Conservation (phyloP, 2,888 invertebrate genomes). For the Cephus spinipes region DNA sequence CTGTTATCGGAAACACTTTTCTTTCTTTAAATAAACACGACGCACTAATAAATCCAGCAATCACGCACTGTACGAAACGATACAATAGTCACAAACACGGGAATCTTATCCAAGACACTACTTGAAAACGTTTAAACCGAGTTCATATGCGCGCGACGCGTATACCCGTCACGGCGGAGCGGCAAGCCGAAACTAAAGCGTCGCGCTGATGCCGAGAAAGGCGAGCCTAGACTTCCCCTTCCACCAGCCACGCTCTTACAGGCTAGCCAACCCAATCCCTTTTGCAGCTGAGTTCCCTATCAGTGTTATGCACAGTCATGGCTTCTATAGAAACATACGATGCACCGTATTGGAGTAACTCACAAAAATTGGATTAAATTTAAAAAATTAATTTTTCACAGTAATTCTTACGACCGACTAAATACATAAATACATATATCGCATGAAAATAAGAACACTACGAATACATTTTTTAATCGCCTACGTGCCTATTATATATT, state of each 20-base stretch:
- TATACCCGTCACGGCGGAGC: conserved; percentile 51
- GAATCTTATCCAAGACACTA: not conserved
- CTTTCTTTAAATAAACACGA: not conserved
- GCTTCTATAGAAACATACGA: not conserved
- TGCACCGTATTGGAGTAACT: not conserved
- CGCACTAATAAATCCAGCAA: not conserved
- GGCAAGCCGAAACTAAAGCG: conserved; percentile 61
- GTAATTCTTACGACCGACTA: rapidly evolving
- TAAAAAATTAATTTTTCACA: no score
- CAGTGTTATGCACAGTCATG: not conserved
- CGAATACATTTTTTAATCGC: not conserved
- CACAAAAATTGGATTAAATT: not conserved
- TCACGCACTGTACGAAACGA: not conserved
- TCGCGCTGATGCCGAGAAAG: conserved; percentile 44
- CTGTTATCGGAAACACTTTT: not conserved
- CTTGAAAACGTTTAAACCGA: conserved; percentile 1
- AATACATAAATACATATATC: no score
- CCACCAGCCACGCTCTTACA: conserved; percentile 19
- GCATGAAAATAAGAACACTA: not conserved
- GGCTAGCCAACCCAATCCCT: conserved; percentile 42
- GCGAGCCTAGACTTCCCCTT: conserved; percentile 44
- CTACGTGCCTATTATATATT: not conserved
- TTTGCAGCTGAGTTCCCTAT: conserved; percentile 31
- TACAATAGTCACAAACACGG: not conserved
- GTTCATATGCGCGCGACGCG: not conserved